Evolutionary conservation across 2,888 invertebrate species (phyloP), one percentile per base, ranked within the genome.

Genomic region (Agrilus cyanescens): DNA sequence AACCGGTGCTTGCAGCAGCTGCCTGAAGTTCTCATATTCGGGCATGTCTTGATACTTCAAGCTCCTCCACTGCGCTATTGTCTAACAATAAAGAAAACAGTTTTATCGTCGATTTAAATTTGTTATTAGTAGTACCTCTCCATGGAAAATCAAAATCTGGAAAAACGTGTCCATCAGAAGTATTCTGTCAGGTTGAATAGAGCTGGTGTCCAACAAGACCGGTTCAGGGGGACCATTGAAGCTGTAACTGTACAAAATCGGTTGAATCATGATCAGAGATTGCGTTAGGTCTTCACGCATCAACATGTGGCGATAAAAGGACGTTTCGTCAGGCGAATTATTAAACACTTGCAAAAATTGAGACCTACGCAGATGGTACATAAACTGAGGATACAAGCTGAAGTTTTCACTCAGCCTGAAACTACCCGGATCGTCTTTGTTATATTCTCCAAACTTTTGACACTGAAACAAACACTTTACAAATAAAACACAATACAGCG

Each of bases 131-230:
- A 20, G 20, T 25, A 89, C 90, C 79, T 96, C 96, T 64, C 98
- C 98, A 60, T 96, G 96, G 70, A 96, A 99, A 59, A 99, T 98
- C 43, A 99, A 80, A 60, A 99, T 94, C 70, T 98, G 98, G 81
- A 99, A 99, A 75, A 98, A 99, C 1, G 98, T 97, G 69, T 99
- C 98, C 96, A 99, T 96, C 41, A 99, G 78, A 35, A 99, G 75
- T 58, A 99, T 98, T 46, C 94, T 76, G 66, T 99, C 98, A 0
- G 95, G 85, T 65, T 95, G 91, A 60, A 99, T 97, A 48, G 94
- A 94, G 40, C 94, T 93, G 3, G 97, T 94, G 66, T 99, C 98
- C 31, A 99, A 72, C 15, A 98, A 72, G 4, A 98, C 98, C 1
- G 98, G 96, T 71, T 96, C 94, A 0, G 95, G 95, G 0, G 94